Evolutionary conservation across 2,797 vertebrate genomes (phyloP), one percentile per base, ranked within the genome.

Genomic region (Discoglossus pictus): DNA sequence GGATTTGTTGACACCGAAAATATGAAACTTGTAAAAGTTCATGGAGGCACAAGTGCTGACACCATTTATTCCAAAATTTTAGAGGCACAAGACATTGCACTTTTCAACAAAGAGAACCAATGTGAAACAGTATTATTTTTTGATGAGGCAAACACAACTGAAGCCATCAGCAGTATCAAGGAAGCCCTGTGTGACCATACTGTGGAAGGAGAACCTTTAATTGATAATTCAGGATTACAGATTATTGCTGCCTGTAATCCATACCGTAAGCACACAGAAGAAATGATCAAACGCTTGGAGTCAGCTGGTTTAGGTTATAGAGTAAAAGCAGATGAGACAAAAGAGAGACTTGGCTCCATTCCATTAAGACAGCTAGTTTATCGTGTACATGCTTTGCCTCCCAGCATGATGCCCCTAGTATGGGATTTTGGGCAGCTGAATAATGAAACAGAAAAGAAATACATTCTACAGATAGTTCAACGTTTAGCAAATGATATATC

Each of bases 351-450:
- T 35, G 97, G 97, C 0, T 93, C 93, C 12, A 91, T 96, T 73
- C 97, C 97, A 0, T 89, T 99, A 39, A 84, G 97, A 1, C 97
- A 99, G 82, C 89, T 99, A 1, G 97, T 99, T n/a, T 99, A 99
- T 72, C 89, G 97, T 1, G 97, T 99, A 39, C 96, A 98, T 0
- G 92, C 96, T 0, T 89, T 99, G 53, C 97, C 97, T 0, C 95
- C 95, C 6, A 98, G 97, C 83, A 92, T 99, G 88, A 89, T 94
- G 59, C 94, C 95, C 0, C 78, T 99, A 44, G 95, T 99, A 18
- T 99, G 97, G 97, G 97, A 99, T 78, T 99, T 99, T 12, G 97
- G 97, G 50, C 97, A 98, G 68, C 84, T 99, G 65, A 92, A 92
- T 63, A 80, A 90, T 65, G 7, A 74, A 0, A 85, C 93, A 0